Conservation (phyloP, 2,888 invertebrate species). For the Agonopterix arenella region DNA sequence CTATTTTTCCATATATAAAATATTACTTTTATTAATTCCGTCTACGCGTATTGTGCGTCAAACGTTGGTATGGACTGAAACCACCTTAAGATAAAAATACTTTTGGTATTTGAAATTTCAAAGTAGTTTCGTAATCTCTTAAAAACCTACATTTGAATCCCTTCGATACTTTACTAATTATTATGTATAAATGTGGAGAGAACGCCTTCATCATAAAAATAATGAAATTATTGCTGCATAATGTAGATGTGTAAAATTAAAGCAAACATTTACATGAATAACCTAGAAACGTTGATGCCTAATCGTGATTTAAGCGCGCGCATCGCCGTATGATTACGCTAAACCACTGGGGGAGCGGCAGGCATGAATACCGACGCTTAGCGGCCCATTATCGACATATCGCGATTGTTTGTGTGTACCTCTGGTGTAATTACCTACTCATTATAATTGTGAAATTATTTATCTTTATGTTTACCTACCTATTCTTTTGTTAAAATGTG, state of each 20-base stretch:
- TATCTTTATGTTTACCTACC: too few relatives aligned
- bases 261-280: background rate
- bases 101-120: too few relatives aligned
- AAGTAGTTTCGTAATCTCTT: too few relatives aligned
- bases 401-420: slow-evolving; percentile 25
- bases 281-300: slow-evolving; percentile 1
- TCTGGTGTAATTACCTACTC: slow-evolving; percentile 4
- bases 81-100: too few relatives aligned
- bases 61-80: too few relatives aligned
- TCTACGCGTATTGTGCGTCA: too few relatives aligned
- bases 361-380: slow-evolving; percentile 19
- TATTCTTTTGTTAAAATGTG: too few relatives aligned
- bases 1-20: too few relatives aligned
- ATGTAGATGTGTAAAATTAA: background rate
- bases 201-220: background rate
- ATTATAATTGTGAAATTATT: too few relatives aligned
- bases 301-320: slow-evolving; percentile 17
- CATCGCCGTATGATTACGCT: slow-evolving; percentile 28
- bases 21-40: too few relatives aligned
- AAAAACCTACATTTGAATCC: too few relatives aligned
- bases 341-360: slow-evolving; percentile 16
- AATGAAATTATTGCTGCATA: background rate
- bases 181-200: background rate
- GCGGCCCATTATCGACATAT: slow-evolving; percentile 34
- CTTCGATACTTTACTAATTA: background rate